Conservation (phyloP, 64 coral and sea anemone genomes). For the Montipora efflorescens region DNA sequence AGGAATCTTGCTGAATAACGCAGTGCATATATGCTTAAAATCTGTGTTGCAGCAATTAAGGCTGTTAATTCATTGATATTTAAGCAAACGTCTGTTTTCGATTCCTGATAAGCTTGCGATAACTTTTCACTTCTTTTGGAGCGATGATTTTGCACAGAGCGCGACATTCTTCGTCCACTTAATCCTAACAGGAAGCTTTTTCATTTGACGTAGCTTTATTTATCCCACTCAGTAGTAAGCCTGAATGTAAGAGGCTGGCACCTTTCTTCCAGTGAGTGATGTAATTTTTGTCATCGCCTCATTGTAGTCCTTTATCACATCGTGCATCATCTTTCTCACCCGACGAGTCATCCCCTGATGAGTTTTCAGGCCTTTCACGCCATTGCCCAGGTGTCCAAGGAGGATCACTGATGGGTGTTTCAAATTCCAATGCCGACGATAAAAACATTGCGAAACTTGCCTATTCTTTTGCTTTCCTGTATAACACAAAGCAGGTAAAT, state of each 20-base stretch:
- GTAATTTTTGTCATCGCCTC: not conserved
- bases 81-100: too few relatives aligned
- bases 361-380: not conserved
- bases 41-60: too few relatives aligned
- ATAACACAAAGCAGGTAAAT: too few relatives aligned
- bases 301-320: not conserved
- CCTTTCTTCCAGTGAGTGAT: not conserved
- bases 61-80: too few relatives aligned
- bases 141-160: not conserved
- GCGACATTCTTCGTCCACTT: constrained; percentile 8
- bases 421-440: not conserved
- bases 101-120: too few relatives aligned
- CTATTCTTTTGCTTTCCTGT: not conserved
- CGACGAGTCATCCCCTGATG: constrained; percentile 10
- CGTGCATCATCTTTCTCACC: not conserved
- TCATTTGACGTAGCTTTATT: not conserved
- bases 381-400: not conserved
- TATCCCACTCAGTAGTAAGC: not conserved
- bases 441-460: not conserved
- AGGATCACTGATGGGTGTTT: not conserved
- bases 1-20: too few relatives aligned
- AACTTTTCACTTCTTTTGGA: too few relatives aligned
- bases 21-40: too few relatives aligned
- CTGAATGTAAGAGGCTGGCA: constrained; percentile 9
- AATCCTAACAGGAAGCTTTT: constrained; percentile 1